Percentiles rank a stretch among this genome's conserved stretches.
Conservation (phyloP, 2,888 invertebrate genomes). For the Heliconius ethilla region DNA sequence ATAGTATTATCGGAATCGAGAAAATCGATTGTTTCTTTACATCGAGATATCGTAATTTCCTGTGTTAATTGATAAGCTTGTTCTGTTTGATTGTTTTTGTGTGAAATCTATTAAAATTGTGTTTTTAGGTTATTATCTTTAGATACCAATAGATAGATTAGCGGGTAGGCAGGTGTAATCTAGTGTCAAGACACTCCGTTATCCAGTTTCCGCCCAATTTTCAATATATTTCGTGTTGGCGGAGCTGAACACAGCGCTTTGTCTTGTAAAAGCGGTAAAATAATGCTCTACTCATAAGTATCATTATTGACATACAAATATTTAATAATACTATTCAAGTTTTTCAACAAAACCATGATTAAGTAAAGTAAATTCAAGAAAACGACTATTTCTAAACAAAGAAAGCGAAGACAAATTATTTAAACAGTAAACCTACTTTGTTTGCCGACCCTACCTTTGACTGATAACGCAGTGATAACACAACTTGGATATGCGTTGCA, state of each 20-base stretch:
- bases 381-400: conserved; percentile 45
- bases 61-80: conserved; percentile 8
- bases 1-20: conserved; percentile 62
- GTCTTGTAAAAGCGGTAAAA: too few relatives aligned
- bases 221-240: background rate
- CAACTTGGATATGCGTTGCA: conserved; percentile 18
- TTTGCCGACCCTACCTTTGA: conserved; percentile 74
- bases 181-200: background rate
- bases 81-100: background rate
- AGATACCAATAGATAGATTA: background rate
- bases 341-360: conserved; percentile 15
- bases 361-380: conserved; percentile 27
- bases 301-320: background rate
- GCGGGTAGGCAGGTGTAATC: too few relatives aligned
- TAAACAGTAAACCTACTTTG: conserved; percentile 48
- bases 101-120: background rate
- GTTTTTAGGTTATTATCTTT: background rate
- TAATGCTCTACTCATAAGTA: background rate
- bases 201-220: background rate
- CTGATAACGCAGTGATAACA: conserved; percentile 61
- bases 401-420: conserved; percentile 42
- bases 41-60: conserved; percentile 16
- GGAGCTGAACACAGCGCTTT: background rate
- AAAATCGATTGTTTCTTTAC: conserved; percentile 18
- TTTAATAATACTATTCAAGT: background rate